These are phyloP conservation scores for Nannospalax galili DNA, from an alignment of 2,113 vertebrate species.

Conservation along the genomic window DNA sequence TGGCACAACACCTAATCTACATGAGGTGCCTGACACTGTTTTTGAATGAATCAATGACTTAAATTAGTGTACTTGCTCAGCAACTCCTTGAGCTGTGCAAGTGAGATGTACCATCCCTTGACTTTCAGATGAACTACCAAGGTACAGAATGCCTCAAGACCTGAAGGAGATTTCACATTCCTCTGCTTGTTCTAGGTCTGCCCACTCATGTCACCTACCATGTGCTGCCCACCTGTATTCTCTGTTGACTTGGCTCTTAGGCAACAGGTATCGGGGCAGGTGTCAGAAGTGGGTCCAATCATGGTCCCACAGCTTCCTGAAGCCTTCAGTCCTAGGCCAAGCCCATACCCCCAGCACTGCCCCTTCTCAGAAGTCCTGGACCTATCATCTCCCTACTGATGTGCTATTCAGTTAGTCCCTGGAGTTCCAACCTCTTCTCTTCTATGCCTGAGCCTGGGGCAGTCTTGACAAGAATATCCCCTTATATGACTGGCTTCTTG, in stretches of 20 bases:
- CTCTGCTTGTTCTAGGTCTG: neutral
- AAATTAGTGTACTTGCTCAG: neutral
- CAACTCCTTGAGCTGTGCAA: neutral
- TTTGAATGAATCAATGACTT: neutral
- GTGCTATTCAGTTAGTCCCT: rapidly evolving
- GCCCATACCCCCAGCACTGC: neutral
- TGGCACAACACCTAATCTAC: rapidly evolving
- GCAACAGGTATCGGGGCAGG: neutral
- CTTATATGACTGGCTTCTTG: neutral
- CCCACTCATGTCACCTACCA: too few species aligned
- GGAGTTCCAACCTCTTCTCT: rapidly evolving
- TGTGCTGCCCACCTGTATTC: neutral
- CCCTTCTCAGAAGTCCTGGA: neutral
- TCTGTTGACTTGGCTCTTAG: neutral
- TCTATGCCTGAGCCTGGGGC: neutral
- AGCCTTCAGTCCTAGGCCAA: neutral
- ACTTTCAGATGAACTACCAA: neutral
- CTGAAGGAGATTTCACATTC: neutral
- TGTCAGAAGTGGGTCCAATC: neutral
- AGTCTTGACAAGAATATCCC: too few species aligned
- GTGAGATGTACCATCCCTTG: neutral
- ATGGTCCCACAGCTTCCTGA: neutral
- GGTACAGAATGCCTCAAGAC: neutral
- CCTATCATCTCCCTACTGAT: neutral
- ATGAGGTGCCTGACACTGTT: neutral